phyloP scores from a whole-genome alignment of 2,888 invertebrate genomes.

The Halictus ligatus region DNA sequence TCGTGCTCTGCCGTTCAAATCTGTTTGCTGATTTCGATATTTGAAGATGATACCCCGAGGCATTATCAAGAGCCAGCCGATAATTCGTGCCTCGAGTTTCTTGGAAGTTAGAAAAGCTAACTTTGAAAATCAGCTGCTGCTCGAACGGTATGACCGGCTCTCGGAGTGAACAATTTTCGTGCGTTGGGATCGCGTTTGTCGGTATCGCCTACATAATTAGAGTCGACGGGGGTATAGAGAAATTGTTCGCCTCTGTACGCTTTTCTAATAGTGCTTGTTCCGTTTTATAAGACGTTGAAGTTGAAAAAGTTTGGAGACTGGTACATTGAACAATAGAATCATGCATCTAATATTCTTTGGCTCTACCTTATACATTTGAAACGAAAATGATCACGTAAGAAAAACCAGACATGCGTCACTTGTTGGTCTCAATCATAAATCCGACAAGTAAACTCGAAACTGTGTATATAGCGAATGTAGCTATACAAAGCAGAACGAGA shows the following conservation, averaged over 20 bases:
- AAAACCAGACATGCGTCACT: background rate
- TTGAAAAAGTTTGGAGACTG: background rate
- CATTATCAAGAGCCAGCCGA: constrained; percentile 46
- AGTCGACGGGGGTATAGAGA: no score
- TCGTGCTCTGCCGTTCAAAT: constrained; percentile 44
- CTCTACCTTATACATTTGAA: background rate
- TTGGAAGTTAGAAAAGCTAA: constrained; percentile 27
- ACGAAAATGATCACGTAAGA: background rate
- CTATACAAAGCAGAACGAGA: background rate
- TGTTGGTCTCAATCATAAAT: background rate
- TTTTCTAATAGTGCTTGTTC: background rate
- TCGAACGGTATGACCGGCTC: background rate
- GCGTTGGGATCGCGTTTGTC: background rate
- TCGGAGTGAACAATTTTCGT: background rate
- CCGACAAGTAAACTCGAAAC: background rate
- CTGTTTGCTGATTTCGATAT: constrained; percentile 60
- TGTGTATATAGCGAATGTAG: background rate
- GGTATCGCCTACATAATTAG: background rate
- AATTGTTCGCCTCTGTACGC: background rate
- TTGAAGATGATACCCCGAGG: constrained; percentile 47
- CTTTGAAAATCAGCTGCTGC: constrained; percentile 19
- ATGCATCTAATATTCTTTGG: background rate
- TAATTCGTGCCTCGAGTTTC: constrained; percentile 51
- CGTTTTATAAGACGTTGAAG: background rate
- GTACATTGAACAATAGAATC: background rate